Evolutionary conservation across 2,797 vertebrate genomes (phyloP), one percentile per base, ranked within the genome.

Genomic region (Anguilla obscura): DNA sequence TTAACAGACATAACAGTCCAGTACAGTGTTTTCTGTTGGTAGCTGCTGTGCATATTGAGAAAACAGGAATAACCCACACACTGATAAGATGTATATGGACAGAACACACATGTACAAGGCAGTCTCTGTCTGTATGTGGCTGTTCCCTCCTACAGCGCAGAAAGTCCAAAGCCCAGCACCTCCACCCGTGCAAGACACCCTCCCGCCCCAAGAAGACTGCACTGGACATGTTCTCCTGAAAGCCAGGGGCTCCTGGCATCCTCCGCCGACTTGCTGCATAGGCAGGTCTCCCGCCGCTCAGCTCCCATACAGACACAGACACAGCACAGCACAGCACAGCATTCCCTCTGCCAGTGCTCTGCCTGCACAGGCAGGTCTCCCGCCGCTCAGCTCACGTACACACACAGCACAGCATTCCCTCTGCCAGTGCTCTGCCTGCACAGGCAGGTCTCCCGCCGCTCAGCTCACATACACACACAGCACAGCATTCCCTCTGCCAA

Each of bases 171-270:
- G 91, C 90, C 95, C 88, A 93, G 94, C 1, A 94, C 93, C 63
- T 94, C 94, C 0, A 94, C 96, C 89, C 97, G 95, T 0, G 89
- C 94, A 85, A 97, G 95, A 0, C 95, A 98, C 84, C 96, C 98
- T 76, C 95, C 96, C 0, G 94, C 96, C 86, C 99, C 98, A 1
- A 93, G 94, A 87, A 97, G 96, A 92, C 94, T 99, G 36, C 91
- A 95, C 54, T 99, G 98, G 99, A 99, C 98, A 91, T 97, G 96
- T 63, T 97, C 95, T 88, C 94, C 96, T 0, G 95, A 97, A 90
- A 95, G 97, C 87, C 96, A 97, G 90, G 94, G 94, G 56, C 94
- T 95, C 52, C 87, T 99, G 63, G 90, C 94, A 3, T 96, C 96
- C 74, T 94, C 98, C 0, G 96, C 95, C 88, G 96, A 97, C 86